Evolutionary conservation across 2,888 invertebrate species (phyloP), one percentile per base, ranked within the genome.

Genomic region (Sarcophaga carnaria): DNA sequence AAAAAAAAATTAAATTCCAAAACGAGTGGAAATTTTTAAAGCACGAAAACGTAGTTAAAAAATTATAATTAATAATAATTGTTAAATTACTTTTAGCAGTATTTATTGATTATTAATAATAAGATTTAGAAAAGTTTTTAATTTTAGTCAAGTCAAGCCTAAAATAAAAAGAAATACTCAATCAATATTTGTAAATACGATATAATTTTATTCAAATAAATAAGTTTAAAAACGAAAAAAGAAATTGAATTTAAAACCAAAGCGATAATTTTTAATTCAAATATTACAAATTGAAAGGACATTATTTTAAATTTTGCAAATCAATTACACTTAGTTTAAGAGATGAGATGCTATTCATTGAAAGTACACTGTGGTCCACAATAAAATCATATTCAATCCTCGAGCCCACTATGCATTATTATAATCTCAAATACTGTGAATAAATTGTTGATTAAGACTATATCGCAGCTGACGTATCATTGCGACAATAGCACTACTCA

Each of bases 41-140:
- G 77, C 77, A 83, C 77, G 66, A 22, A 83, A 75, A 75, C 54
- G 75, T 79, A 83, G 79, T 83, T 79, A 70, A 37, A 37, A 37
- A 10, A 37, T 10, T 2, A 8, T 22, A 22, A 22, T 22, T 37
- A 37, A 37, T 63, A 75, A 70, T 75, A 54, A 70, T 72, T 76
- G 45, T 79, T 83, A 66, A 78, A 66, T 47, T 17, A 67, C 62
- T 69, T 63, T 79, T 77, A 83, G 59, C 75, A 76, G 80, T 84
- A 80, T 80, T 84, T 84, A 71, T 80, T 80, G 22, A 14, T 75
- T 66, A 64, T 37, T 37, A 22, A 45, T 72, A 60, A 54, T 59
- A 37, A 45, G 45, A 63, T 60, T 80, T 80, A 84, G 80, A 75
- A 80, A 79, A 75, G 4, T 17, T 0, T 14, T 49, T 59, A n/a